These are phyloP conservation scores for Tenebrio molitor DNA, from an alignment of 1,140 invertebrate species.

Conservation along the genomic window DNA sequence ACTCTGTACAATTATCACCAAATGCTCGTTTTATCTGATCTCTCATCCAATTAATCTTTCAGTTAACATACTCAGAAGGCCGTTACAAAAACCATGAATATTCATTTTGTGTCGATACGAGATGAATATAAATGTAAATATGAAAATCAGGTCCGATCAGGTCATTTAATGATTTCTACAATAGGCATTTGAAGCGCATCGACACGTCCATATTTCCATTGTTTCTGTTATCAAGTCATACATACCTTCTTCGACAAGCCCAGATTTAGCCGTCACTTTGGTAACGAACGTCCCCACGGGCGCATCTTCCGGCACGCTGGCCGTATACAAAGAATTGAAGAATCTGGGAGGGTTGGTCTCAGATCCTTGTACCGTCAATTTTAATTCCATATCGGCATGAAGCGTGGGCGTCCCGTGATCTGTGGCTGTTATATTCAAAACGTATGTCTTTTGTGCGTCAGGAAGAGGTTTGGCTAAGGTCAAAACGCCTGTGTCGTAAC, in stretches of 20 bases:
- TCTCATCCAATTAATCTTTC: constrained; percentile 41
- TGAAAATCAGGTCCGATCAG: no score
- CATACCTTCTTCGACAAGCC: constrained; percentile 69
- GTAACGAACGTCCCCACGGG: constrained; percentile 82
- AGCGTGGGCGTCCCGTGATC: constrained; percentile 84
- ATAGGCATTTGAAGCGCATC: background rate
- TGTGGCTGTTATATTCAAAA: constrained; percentile 72
- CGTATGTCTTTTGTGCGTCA: constrained; percentile 51
- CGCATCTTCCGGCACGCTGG: constrained; percentile 85
- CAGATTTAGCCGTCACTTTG: constrained; percentile 82
- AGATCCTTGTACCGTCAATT: constrained; percentile 79
- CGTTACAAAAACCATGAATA: constrained; percentile 47
- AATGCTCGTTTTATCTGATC: constrained; percentile 42
- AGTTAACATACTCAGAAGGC: constrained; percentile 38
- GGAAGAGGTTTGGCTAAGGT: constrained; percentile 79
- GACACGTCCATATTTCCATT: background rate
- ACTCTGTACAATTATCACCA: constrained; percentile 43
- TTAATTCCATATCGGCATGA: constrained; percentile 73
- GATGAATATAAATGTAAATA: constrained; percentile 51
- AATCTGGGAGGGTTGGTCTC: constrained; percentile 87
- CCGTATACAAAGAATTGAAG: constrained; percentile 79
- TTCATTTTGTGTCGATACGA: constrained; percentile 45
- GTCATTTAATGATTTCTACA: constrained; percentile 5
- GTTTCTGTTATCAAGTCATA: constrained; percentile 5
- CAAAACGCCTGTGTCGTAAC: constrained; percentile 82